Evolutionary conservation across 2,797 vertebrate species (phyloP).

Genomic region (Nasua narica): DNA sequence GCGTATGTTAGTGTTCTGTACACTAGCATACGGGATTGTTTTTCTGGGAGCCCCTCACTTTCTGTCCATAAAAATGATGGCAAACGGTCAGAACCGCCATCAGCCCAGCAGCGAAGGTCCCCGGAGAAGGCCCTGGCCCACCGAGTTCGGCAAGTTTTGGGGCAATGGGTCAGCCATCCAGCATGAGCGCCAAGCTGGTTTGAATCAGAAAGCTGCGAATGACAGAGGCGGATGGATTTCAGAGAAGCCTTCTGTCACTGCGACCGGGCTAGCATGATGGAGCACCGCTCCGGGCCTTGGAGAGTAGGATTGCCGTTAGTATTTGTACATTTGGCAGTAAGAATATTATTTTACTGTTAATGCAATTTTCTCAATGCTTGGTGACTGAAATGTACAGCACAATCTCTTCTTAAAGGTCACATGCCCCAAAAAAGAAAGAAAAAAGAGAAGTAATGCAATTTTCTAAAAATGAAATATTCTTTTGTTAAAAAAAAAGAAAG

Average conservation of each 20-base stretch:
- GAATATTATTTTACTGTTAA: slow-evolving; percentile 78
- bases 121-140: slow-evolving; percentile 7
- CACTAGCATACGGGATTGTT: not conserved
- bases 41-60: not conserved
- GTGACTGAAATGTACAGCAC: slow-evolving; percentile 67
- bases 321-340: slow-evolving; percentile 75
- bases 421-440: slow-evolving; percentile 34
- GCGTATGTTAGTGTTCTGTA: not conserved
- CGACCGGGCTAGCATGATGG: slow-evolving; percentile 59
- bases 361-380: slow-evolving; percentile 33
- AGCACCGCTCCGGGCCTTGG: slow-evolving; percentile 58
- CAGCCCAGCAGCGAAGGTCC: slow-evolving; percentile 28
- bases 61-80: slow-evolving; percentile 13
- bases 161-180: not conserved
- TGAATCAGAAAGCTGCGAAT: slow-evolving; percentile 65
- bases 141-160: not conserved
- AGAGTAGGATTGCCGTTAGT: slow-evolving; percentile 53
- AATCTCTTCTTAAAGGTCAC: slow-evolving; percentile 70
- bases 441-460: slow-evolving; percentile 10
- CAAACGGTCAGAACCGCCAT: slow-evolving; percentile 6
- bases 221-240: slow-evolving; percentile 55
- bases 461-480: slow-evolving; percentile 66
- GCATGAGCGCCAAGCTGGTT: not conserved
- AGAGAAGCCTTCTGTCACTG: slow-evolving; percentile 70
- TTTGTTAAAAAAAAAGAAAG: not conserved